Percentiles rank a stretch among this genome's conserved stretches.
phyloP scores from a whole-genome alignment of 2,888 invertebrate species.

The Ophion costatus region DNA sequence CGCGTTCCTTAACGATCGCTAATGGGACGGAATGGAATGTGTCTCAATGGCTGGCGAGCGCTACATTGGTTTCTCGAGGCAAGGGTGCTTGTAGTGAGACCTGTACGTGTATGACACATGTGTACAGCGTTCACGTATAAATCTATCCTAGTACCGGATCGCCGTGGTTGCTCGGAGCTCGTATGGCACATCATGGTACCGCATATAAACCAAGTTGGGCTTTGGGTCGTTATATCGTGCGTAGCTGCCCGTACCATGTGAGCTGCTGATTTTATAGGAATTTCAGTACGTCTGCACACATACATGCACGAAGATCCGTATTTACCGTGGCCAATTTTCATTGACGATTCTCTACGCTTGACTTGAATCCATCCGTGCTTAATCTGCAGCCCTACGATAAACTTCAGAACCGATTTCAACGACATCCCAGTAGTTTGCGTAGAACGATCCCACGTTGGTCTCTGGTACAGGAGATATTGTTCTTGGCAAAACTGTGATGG shows the following conservation, averaged over 20 bases:
- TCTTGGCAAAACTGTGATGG: background rate
- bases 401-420: slow-evolving; percentile 7
- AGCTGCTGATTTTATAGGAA: slow-evolving; percentile 57
- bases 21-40: slow-evolving; percentile 65
- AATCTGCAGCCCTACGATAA: slow-evolving; percentile 13
- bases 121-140: background rate
- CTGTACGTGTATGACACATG: background rate
- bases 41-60: slow-evolving; percentile 53
- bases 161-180: slow-evolving; percentile 48
- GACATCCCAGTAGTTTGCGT: background rate
- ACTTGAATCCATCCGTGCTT: slow-evolving; percentile 3
- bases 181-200: slow-evolving; percentile 54
- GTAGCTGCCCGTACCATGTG: slow-evolving; percentile 49
- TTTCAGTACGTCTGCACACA: slow-evolving; percentile 29
- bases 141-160: slow-evolving; percentile 49
- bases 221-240: slow-evolving; percentile 33
- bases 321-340: slow-evolving; percentile 16
- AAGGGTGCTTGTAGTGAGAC: background rate
- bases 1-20: slow-evolving; percentile 66
- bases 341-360: slow-evolving; percentile 30
- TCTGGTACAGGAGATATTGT: background rate
- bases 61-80: slow-evolving; percentile 38
- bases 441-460: background rate
- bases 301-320: background rate
- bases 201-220: slow-evolving; percentile 29